Percentiles rank a stretch among this genome's conserved stretches.
Conservation (phyloP, 2,113 vertebrate genomes). For the Embiotoca jacksoni region DNA sequence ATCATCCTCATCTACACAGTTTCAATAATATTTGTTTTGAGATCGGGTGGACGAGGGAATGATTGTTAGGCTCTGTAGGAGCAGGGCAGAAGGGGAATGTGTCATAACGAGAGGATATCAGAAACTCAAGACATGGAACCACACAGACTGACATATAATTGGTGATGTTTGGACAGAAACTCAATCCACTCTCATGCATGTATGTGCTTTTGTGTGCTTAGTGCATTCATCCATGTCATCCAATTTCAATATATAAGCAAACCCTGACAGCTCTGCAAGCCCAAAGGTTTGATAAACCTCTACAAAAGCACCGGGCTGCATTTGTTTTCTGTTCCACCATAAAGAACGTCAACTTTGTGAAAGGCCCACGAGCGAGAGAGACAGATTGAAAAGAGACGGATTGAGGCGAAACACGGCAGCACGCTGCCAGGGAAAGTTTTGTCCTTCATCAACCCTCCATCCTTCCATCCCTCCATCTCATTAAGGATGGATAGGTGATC, state of each 20-base stretch:
- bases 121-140: conserved; percentile 4
- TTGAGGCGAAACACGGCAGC: conserved; percentile 13
- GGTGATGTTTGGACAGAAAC: conserved; percentile 37
- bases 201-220: conserved; percentile 28
- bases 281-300: conserved; percentile 51
- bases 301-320: conserved; percentile 28
- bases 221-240: conserved; percentile 51
- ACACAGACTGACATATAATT: conserved; percentile 40
- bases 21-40: conserved; percentile 36
- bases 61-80: conserved; percentile 11
- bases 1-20: conserved; percentile 2
- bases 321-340: conserved; percentile 40
- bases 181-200: conserved; percentile 10
- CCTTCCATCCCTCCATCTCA: conserved; percentile 66
- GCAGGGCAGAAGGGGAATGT: neutral
- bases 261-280: conserved; percentile 24
- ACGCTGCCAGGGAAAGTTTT: conserved; percentile 51
- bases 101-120: conserved; percentile 25
- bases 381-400: conserved; percentile 34
- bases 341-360: conserved; percentile 13
- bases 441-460: conserved; percentile 79
- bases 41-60: conserved; percentile 16
- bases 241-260: conserved; percentile 49
- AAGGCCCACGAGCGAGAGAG: conserved; percentile 37
- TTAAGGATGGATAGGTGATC: conserved; percentile 80